These are phyloP conservation scores for Dryobotodes eremita DNA, from an alignment of 2,888 invertebrate species.

Conservation along the genomic window DNA sequence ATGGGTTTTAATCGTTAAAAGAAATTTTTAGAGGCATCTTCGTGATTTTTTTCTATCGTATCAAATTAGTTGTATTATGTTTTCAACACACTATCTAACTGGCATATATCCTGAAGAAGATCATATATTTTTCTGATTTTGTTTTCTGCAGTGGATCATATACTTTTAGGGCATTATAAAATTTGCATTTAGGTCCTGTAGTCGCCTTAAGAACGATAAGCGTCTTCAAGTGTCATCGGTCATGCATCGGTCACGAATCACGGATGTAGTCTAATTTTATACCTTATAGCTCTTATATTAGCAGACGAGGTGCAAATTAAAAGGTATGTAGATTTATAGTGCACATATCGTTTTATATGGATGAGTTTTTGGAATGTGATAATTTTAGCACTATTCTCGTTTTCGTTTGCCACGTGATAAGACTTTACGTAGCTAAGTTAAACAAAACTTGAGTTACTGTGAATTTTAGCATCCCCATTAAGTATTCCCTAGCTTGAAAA, in stretches of 20 bases:
- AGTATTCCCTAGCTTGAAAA: background rate
- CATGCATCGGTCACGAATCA: conserved; percentile 24
- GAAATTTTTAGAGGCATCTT: too few species aligned
- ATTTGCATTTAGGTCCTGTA: too few species aligned
- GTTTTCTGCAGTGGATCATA: too few species aligned
- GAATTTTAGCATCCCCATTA: background rate
- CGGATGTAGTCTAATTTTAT: conserved; percentile 30
- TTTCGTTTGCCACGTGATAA: background rate
- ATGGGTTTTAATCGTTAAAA: too few species aligned
- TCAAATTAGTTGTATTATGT: too few species aligned
- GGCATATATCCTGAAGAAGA: too few species aligned
- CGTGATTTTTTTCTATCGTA: too few species aligned
- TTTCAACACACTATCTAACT: too few species aligned
- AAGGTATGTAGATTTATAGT: conserved; percentile 5
- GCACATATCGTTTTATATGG: conserved; percentile 12
- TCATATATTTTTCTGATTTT: too few species aligned
- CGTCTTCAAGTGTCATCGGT: conserved; percentile 44
- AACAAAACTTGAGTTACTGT: background rate
- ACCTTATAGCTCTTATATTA: conserved; percentile 14
- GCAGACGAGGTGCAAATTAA: conserved; percentile 14
- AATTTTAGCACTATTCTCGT: background rate
- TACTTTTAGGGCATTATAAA: too few species aligned
- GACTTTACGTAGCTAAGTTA: background rate
- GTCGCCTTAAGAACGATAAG: conserved; percentile 46
- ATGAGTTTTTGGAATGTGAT: background rate